These are phyloP conservation scores for Automeris io DNA, from an alignment of 2,888 invertebrate genomes.

Conservation along the genomic window DNA sequence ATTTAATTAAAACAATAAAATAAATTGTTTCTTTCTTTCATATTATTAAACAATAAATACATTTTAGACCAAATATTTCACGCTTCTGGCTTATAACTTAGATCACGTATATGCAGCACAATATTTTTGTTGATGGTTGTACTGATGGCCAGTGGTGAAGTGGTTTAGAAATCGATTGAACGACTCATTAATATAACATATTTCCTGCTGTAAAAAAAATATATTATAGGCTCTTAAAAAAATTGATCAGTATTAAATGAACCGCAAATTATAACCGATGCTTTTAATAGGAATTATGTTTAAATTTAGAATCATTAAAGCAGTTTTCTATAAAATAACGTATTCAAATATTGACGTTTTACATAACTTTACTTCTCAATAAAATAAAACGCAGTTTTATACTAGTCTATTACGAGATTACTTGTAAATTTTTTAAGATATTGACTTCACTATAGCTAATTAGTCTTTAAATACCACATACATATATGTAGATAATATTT, in stretches of 20 bases:
- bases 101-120: conserved; percentile 28
- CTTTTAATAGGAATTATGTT: background rate
- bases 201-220: conserved; percentile 45
- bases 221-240: conserved; percentile 41
- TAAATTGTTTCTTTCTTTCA: too few relatives aligned
- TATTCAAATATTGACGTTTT: too few relatives aligned
- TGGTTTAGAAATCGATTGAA: conserved; percentile 60
- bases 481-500: too few relatives aligned
- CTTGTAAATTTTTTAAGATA: too few relatives aligned
- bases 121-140: conserved; percentile 44
- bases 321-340: too few relatives aligned
- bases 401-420: too few relatives aligned
- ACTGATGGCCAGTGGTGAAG: conserved; percentile 48
- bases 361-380: too few relatives aligned
- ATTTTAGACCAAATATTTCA: background rate
- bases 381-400: too few relatives aligned
- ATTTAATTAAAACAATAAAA: too few relatives aligned
- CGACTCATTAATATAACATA: conserved; percentile 46
- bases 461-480: too few relatives aligned
- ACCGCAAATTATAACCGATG: background rate
- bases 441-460: too few relatives aligned
- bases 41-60: too few relatives aligned
- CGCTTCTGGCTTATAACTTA: conserved; percentile 18
- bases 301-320: background rate
- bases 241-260: conserved; percentile 19